These are phyloP conservation scores for Drosophila aff. DNA, from an alignment of 1,140 invertebrate genomes.

Conservation along the genomic window DNA sequence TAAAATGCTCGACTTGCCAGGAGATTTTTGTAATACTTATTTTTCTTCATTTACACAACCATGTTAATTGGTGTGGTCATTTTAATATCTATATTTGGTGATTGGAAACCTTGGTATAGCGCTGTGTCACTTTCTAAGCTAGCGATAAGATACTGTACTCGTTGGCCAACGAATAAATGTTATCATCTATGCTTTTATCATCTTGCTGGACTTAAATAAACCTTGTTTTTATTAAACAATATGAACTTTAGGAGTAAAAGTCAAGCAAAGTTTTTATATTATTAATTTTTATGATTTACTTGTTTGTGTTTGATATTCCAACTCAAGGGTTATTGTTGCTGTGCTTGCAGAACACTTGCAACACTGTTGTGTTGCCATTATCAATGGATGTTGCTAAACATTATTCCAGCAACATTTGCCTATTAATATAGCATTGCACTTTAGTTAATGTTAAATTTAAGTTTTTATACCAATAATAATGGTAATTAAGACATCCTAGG, in stretches of 20 bases:
- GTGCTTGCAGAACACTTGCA: neutral
- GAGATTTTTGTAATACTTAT: conserved; percentile 34
- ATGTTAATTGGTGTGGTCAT: conserved; percentile 15
- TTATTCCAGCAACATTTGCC: neutral
- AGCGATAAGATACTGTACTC: conserved; percentile 40
- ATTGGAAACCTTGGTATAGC: conserved; percentile 32
- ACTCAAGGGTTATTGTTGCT: neutral
- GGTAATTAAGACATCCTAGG: neutral
- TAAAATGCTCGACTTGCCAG: conserved; percentile 56
- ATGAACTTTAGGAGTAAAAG: too few species aligned
- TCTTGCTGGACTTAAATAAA: conserved; percentile 7
- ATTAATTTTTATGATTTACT: too few species aligned
- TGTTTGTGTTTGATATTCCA: neutral
- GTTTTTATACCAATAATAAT: neutral
- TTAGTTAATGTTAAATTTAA: neutral
- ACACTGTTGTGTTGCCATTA: neutral
- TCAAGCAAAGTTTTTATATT: neutral
- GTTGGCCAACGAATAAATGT: conserved; percentile 25
- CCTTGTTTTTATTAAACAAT: neutral
- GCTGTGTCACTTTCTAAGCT: conserved; percentile 36
- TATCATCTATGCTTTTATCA: conserved; percentile 25
- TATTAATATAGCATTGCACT: neutral
- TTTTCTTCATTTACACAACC: conserved; percentile 13
- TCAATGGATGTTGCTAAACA: neutral
- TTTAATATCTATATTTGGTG: conserved; percentile 41